Evolutionary conservation across 2,888 invertebrate genomes (phyloP), one percentile per base, ranked within the genome.

Genomic region (Lomographa bimaculata): DNA sequence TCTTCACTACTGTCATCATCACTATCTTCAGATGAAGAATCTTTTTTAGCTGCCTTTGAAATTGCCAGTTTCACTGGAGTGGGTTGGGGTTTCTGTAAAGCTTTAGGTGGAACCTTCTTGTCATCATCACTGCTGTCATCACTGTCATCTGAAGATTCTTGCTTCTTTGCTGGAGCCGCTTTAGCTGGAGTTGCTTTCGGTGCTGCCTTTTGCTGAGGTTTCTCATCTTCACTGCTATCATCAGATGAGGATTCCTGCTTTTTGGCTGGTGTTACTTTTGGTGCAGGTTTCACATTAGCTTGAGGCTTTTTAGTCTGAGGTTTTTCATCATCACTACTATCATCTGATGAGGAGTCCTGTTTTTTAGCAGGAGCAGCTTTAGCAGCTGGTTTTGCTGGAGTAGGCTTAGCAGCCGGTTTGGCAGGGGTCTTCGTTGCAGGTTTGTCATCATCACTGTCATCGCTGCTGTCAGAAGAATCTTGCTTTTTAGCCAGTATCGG

Each of bases 211-310:
- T 30, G 24, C 25, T 50, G 51, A 33, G 40, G 53, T 42, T 58
- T 70, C 11, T 64, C 61, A 47, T 69, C 74, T n/a, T 77, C 75
- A 45, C 78, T 78, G 7, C 82, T 82, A 5, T 83, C 81, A 36
- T 77, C 77, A 9, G 40, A 75, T 16, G 76, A 81, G 6, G 74
- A 69, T 21, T 58, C 58, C 45, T 46, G 45, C 50, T 66, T 66
- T 11, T 71, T 64, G 7, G 42, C 50, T 27, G 50, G 35, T 12
- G 50, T 38, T 37, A 62, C 41, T 33, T 48, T 47, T 19, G 47
- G 43, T 21, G 46, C 20, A 9, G 37, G 29, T 23, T 48, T 48
- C 6, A 35, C 29, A 16, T 34, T 7, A 16, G 27, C 38, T 25
- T 45, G 5, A 29, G 42, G 14, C 27, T 58, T 57, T 18, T 44